Percentiles rank a stretch among this genome's conserved stretches.
Conservation (phyloP, 1,140 invertebrate species). For the Panagrolaimus sp. region DNA sequence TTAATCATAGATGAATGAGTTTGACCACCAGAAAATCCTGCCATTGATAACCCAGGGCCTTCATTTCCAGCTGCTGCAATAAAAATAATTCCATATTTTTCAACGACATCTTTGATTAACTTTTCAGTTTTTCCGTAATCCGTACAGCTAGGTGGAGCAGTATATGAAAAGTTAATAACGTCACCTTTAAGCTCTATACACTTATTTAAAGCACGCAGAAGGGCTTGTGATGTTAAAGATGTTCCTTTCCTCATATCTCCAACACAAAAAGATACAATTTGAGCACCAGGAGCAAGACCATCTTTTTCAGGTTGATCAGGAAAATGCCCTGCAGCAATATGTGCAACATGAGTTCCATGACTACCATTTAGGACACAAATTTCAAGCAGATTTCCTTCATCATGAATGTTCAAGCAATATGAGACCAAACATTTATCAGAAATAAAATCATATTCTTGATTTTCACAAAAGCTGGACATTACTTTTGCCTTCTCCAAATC, state of each 20-base stretch:
- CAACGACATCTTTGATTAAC: constrained; percentile 41
- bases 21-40: constrained; percentile 54
- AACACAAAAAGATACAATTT: constrained; percentile 84
- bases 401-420: constrained; percentile 82
- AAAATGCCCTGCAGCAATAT: constrained; percentile 84
- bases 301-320: constrained; percentile 79
- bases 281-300: constrained; percentile 88
- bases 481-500: constrained; percentile 70
- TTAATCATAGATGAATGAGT: not conserved
- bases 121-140: too few species aligned
- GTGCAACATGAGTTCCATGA: constrained; percentile 94
- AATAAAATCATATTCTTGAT: constrained; percentile 72
- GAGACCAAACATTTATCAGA: constrained; percentile 68
- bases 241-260: constrained; percentile 72
- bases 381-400: constrained; percentile 82
- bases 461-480: constrained; percentile 75
- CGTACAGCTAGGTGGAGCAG: too few species aligned
- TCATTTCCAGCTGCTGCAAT: constrained; percentile 86
- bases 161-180: too few species aligned
- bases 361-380: constrained; percentile 68
- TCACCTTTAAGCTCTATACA: too few species aligned
- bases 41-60: constrained; percentile 77
- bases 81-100: constrained; percentile 75
- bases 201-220: constrained; percentile 68
- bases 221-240: constrained; percentile 65